Evolutionary conservation across 2,113 vertebrate species (phyloP), one percentile per base, ranked within the genome.

Genomic region (Corythornis cristatus): DNA sequence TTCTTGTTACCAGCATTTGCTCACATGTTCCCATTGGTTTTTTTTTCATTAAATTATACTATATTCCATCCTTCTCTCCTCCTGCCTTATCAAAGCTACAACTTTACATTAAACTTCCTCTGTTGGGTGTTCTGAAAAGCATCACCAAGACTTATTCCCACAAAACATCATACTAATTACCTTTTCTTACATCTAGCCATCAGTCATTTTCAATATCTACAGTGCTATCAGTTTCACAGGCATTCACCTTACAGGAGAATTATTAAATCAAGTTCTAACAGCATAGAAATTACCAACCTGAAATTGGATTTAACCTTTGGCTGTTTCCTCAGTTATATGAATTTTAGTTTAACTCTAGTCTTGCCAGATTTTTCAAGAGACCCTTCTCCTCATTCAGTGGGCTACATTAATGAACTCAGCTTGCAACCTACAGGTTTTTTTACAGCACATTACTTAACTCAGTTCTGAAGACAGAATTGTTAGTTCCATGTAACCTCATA

Each of bases 1-100:
- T 96, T 54, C 22, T 89, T 91, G 11, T 75, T 89, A 72, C 42
- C 60, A 88, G 26, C 7, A 73, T 95, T 94, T 95, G 23, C 61
- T 95, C 88, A 87, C 48, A 53, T 31, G 31, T 93, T 88, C 33
- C 57, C 54, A 29, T 62, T 96, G 48, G 37, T 33, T 37, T 31
- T 73, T 91, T 96, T 84, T 78, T 93, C 50, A 88, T 93, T 79
- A 94, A 92, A 89, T 61, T 85, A 48, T n/a, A 42, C 86, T 93
- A 66, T 74, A 80, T 93, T 87, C 40, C 10, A n/a, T 74, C 31
- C 25, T 60, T 81, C 29, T 66, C 73, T 90, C 29, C n/a, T 92
- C 33, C 42, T 88, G 26, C 29, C 66, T 84, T 89, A 92, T 91
- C 75, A 91, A 94, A 89, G 33, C 6, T 88, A 29, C 60, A 92